Evolutionary conservation across 2,888 invertebrate species (phyloP), one percentile per base, ranked within the genome.

Genomic region (Conops quadrifasciatus): DNA sequence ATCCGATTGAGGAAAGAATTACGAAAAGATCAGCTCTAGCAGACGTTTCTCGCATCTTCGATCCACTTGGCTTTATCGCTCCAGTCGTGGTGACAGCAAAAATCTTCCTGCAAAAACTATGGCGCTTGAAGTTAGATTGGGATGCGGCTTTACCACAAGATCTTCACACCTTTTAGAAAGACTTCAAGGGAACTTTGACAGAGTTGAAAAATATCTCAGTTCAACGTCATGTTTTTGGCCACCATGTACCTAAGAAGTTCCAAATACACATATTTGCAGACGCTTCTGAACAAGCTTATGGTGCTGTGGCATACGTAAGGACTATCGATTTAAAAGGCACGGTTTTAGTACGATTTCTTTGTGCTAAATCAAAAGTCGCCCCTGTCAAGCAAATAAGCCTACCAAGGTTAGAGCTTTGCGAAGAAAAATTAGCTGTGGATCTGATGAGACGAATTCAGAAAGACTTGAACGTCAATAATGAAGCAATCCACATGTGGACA

Each of bases 381-480:
- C 72, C 72, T 0, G 53, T 69, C 21, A 69, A 72, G 58, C 68
- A 72, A 59, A 67, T 71, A 13, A 59, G 68, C 4, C 53, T 72
- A 28, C 72, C 72, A 43, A 49, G 62, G 5, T 53, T 74, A 13
- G 72, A 74, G 19, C 49, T 74, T 4, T 74, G 70, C 16, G 73
- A 69, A 1, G 71, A 24, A 15, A 59, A 59, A n/a, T 30, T 59
- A 59, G 59, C 59, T 11, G 2, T 49, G 1, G 19, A 1, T 49
- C 49, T 49, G n/a, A 49, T 49, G 49, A n/a, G n/a, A n/a, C n/a
- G n/a, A n/a, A n/a, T n/a, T n/a, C n/a, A n/a, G n/a, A n/a, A n/a
- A n/a, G n/a, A n/a, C n/a, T n/a, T n/a, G n/a, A n/a, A n/a, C n/a
- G n/a, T n/a, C n/a, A n/a, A n/a, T n/a, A n/a, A n/a, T n/a, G n/a